Base-by-base conservation (phyloP, 2,888 invertebrate genomes). In the Nasonovia ribisnigri region DNA sequence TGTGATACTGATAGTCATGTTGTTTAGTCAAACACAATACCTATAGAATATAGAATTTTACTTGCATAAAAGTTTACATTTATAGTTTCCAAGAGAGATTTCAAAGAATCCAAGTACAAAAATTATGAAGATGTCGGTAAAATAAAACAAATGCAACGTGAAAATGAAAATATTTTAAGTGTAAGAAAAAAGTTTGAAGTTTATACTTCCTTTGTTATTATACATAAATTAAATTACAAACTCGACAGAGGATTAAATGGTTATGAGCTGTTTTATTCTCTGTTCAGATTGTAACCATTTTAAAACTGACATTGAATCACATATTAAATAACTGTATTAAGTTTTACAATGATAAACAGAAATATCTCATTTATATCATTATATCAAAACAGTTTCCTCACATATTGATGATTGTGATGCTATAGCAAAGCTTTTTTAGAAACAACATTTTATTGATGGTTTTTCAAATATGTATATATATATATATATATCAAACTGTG, bases 161-260 rank as follows among this genome's bases (percentile, higher is more conserved):
- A 48, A 77, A 48, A 90, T 77, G 10, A 48, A 90, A 90, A 36
- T 90, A 46, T 90, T 77, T 67, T 20, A 42, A 29, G 24, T 20
- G 48, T 36, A 13, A n/a, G 57, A 48, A 90, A 90, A 67, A 89
- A 29, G 60, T 36, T 89, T 89, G 43, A 60, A 89, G 89, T 89
- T 29, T 29, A 90, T 90, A 90, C 43, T n/a, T 90, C 60, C 26
- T 89, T 89, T 89, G 43, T 90, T 90, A 60, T 46, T 90, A 90
- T 90, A 43, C 48, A 90, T n/a, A 90, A 67, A 90, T 90, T 46
- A 46, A 77, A 6, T 90, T 20, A 43, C 2, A 48, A 90, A 90
- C 11, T 90, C 36, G 67, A 48, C 24, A 90, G 36, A 90, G 77
- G 46, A 48, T 0, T 67, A 36, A 88, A 88, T 88, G 3, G 42